These are phyloP conservation scores for Tenrec ecaudatus DNA, from an alignment of 2,113 vertebrate genomes.

Conservation along the genomic window DNA sequence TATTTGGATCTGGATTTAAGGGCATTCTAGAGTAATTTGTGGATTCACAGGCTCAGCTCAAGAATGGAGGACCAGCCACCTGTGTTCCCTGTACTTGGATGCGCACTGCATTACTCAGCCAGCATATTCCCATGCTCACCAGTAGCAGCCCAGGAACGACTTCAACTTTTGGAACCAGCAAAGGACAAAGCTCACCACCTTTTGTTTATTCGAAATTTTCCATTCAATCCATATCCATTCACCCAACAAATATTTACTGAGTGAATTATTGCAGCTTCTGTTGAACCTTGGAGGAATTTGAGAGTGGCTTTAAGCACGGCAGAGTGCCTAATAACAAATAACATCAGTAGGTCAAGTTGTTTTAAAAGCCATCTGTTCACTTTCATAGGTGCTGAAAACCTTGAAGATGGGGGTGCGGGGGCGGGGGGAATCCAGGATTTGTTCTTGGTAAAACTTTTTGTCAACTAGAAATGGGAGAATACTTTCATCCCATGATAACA, in stretches of 20 bases:
- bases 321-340: not conserved
- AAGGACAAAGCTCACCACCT: not conserved
- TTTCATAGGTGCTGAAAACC: not conserved
- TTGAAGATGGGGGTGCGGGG: not conserved
- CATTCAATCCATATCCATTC: not conserved
- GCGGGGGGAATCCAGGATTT: not conserved
- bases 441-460: not conserved
- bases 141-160: not conserved
- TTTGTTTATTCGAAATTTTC: not conserved
- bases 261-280: rapidly evolving
- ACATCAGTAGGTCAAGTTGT: slow-evolving; percentile 13
- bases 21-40: too few species aligned
- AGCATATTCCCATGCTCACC: rapidly evolving
- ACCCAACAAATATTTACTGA: not conserved
- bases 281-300: not conserved
- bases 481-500: not conserved
- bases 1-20: rapidly evolving
- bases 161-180: not conserved
- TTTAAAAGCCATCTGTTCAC: slow-evolving; percentile 24
- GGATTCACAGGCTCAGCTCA: rapidly evolving
- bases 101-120: rapidly evolving
- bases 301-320: rapidly evolving
- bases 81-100: not conserved
- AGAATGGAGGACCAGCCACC: rapidly evolving
- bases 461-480: not conserved